These are phyloP conservation scores for Tanypteryx hageni DNA, from an alignment of 2,888 invertebrate genomes.

Conservation along the genomic window DNA sequence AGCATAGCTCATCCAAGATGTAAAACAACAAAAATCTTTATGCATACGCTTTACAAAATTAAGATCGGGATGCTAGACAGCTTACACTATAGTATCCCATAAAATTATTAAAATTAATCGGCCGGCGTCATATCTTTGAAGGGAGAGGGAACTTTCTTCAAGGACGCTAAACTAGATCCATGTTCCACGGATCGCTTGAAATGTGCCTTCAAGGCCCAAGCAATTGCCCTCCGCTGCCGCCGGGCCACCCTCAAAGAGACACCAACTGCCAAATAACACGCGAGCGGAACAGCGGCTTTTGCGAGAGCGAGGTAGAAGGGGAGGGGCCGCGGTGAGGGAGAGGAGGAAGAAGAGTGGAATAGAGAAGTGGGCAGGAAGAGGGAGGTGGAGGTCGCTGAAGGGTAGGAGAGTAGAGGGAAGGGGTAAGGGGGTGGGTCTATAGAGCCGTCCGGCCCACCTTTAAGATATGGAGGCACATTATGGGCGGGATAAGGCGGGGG, in stretches of 20 bases:
- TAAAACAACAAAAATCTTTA: no score
- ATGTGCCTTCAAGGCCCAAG: neutral
- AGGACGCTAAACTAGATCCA: constrained; percentile 7
- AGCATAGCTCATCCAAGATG: no score
- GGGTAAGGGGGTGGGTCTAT: no score
- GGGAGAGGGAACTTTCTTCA: neutral
- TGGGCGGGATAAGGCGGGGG: neutral
- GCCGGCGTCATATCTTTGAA: neutral
- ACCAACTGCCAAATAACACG: constrained; percentile 51
- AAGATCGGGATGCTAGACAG: no score
- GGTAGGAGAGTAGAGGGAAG: no score
- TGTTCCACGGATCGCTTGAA: neutral
- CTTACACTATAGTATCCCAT: no score
- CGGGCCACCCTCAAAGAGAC: constrained; percentile 18
- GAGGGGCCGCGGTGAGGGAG: neutral
- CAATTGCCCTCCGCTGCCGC: neutral
- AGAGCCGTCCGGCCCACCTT: no score
- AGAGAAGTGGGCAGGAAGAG: no score
- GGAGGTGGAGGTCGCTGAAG: no score
- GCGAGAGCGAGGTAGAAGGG: neutral
- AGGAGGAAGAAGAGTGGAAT: neutral
- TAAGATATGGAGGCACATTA: neutral
- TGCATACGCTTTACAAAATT: no score
- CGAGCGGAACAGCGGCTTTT: neutral
- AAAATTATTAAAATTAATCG: neutral